These are phyloP conservation scores for Thinocorus orbignyianus DNA, from an alignment of 2,113 vertebrate species.

Conservation along the genomic window DNA sequence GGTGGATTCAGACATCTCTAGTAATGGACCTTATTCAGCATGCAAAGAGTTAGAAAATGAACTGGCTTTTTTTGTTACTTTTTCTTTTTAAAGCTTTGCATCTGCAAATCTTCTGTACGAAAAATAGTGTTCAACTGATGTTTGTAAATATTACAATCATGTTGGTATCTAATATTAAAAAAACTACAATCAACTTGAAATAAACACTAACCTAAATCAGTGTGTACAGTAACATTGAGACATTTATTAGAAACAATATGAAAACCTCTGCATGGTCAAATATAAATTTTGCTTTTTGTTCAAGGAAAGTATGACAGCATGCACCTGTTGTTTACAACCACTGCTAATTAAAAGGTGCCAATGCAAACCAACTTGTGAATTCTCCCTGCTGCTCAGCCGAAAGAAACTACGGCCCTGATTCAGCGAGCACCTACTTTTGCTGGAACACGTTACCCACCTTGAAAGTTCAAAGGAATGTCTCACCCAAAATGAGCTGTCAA, in stretches of 20 bases:
- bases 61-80: too few relatives aligned
- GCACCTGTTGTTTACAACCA: background rate
- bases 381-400: background rate
- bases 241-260: background rate
- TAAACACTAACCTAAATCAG: background rate
- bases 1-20: background rate
- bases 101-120: background rate
- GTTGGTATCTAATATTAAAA: background rate
- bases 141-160: fast-evolving
- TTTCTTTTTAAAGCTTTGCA: background rate
- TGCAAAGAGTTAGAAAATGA: background rate
- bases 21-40: background rate
- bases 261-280: background rate
- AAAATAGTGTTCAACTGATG: background rate
- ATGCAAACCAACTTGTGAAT: background rate
- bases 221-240: background rate
- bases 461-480: background rate
- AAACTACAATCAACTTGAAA: background rate
- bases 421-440: background rate
- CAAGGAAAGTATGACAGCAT: background rate
- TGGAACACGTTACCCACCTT: background rate
- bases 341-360: background rate
- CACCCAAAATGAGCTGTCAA: background rate
- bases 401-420: background rate
- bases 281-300: background rate